phyloP scores from a whole-genome alignment of 2,888 invertebrate genomes.

The Allacma fusca region DNA sequence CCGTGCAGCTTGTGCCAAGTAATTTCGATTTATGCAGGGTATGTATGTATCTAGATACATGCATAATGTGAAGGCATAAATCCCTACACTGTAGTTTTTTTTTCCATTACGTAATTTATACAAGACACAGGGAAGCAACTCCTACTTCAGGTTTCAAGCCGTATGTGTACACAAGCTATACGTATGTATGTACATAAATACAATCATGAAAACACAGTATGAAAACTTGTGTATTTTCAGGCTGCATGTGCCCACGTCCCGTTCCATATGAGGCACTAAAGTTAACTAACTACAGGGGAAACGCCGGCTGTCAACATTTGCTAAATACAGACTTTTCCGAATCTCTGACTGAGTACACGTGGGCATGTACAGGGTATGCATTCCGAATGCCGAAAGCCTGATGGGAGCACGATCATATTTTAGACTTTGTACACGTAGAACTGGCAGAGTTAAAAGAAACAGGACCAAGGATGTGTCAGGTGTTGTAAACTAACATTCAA shows the following conservation, averaged over 20 bases:
- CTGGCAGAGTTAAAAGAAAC: conserved; percentile 1
- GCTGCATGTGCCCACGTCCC: background rate
- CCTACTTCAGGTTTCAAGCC: too few relatives aligned
- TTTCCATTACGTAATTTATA: too few relatives aligned
- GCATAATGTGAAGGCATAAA: background rate
- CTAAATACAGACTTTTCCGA: background rate
- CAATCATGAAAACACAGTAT: background rate
- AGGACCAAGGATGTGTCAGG: background rate
- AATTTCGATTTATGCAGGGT: conserved; percentile 3
- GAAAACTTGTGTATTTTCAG: background rate
- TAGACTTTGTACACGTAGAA: background rate
- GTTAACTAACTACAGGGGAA: background rate
- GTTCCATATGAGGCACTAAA: background rate
- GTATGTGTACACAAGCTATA: background rate
- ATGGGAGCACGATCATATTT: too few relatives aligned
- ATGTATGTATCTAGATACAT: background rate
- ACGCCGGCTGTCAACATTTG: conserved; percentile 10
- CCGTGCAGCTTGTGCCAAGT: background rate
- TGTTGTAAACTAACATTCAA: conserved; percentile 10
- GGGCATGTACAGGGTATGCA: background rate
- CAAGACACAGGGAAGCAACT: too few relatives aligned
- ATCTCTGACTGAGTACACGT: background rate
- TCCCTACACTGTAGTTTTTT: background rate
- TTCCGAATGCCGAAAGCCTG: too few relatives aligned
- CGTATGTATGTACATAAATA: background rate